Percentiles rank a stretch among this genome's conserved stretches.
phyloP scores from a whole-genome alignment of 2,888 invertebrate species.

The Ganaspis brasiliensis region DNA sequence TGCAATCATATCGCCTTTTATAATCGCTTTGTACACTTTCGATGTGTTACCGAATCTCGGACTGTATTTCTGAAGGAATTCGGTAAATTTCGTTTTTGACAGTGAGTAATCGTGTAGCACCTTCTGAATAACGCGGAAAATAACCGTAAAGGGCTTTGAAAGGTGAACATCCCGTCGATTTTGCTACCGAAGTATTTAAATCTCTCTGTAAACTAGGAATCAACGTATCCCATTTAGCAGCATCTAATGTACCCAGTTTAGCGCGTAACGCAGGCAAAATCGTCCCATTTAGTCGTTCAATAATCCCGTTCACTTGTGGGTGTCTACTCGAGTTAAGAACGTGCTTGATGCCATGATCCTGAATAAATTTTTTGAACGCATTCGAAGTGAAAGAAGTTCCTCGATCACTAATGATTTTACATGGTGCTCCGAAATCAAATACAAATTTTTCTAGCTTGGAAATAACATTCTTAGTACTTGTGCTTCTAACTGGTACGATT shows the following conservation, averaged over 20 bases:
- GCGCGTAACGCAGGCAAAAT: conserved; percentile 45
- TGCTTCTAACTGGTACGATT: too few species aligned
- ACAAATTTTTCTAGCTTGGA: too few species aligned
- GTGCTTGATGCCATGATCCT: too few species aligned
- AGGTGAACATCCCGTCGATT: conserved; percentile 44
- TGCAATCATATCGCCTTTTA: conserved; percentile 49
- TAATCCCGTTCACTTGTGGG: too few species aligned
- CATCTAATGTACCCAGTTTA: neutral
- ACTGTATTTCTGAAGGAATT: conserved; percentile 7
- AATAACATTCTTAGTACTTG: too few species aligned
- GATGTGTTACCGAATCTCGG: conserved; percentile 2
- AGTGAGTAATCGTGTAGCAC: conserved; percentile 11
- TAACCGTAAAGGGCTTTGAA: conserved; percentile 47
- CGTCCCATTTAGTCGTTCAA: too few species aligned
- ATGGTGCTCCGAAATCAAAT: too few species aligned
- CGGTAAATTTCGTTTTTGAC: conserved; percentile 27
- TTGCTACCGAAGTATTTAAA: conserved; percentile 39
- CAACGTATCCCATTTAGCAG: conserved; percentile 27
- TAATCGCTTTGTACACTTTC: conserved; percentile 42
- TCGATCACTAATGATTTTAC: too few species aligned
- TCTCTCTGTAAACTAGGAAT: conserved; percentile 39
- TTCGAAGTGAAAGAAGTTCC: too few species aligned
- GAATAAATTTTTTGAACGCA: too few species aligned
- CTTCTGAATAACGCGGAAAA: conserved; percentile 26
- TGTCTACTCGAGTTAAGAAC: too few species aligned